These are phyloP conservation scores for Potamilus streckersoni DNA, from an alignment of 1,140 invertebrate genomes.

Conservation along the genomic window DNA sequence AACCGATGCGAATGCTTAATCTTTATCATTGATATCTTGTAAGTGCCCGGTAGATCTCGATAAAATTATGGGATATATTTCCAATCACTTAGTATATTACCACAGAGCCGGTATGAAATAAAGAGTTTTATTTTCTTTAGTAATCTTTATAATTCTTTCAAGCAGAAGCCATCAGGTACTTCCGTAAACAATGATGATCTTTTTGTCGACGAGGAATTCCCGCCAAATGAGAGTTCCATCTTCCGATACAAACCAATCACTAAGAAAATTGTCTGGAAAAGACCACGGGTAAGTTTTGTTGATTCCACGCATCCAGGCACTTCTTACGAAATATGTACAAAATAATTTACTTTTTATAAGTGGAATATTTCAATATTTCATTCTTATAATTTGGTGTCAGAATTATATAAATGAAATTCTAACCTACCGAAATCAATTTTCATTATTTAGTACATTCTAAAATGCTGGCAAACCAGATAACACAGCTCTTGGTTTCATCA, in stretches of 20 bases:
- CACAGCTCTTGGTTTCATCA: no score
- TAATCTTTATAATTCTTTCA: not conserved
- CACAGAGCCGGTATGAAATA: not conserved
- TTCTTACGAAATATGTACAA: not conserved
- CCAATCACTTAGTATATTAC: not conserved
- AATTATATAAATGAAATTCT: not conserved
- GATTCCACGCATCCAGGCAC: not conserved
- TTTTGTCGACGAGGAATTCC: constrained; percentile 35
- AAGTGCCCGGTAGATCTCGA: not conserved
- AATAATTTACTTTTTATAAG: not conserved
- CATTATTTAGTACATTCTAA: not conserved
- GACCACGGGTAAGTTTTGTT: constrained; percentile 37
- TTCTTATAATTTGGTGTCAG: not conserved
- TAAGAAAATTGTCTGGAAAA: constrained; percentile 41
- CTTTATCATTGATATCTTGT: not conserved
- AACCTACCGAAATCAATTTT: not conserved
- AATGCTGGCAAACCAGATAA: no score
- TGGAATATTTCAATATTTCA: not conserved
- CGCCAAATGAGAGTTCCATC: constrained; percentile 34
- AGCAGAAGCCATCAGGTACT: constrained; percentile 18
- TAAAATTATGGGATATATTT: not conserved
- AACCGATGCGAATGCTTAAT: not conserved
- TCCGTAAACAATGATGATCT: constrained; percentile 17
- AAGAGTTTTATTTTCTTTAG: not conserved
- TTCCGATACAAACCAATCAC: constrained; percentile 37